Evolutionary conservation across 2,888 invertebrate genomes (phyloP), one percentile per base, ranked within the genome.

Genomic region (Argynnis bischoffii): DNA sequence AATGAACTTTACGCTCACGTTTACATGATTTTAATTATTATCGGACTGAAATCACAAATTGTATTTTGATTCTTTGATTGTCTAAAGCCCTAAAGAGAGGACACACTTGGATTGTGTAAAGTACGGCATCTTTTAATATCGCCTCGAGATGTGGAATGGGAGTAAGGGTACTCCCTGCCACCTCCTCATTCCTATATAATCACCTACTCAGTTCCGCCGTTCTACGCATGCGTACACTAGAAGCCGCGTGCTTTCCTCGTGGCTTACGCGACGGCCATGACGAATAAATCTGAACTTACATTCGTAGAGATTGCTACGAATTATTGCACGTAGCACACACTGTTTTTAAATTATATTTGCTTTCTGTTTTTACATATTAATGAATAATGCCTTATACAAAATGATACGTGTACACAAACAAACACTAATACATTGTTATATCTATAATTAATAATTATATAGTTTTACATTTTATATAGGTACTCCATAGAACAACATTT

Each of bases 241-340:
- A 72, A 18, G 76, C 86, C 83, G 84, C 90, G 87, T 91, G 89
- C 80, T 87, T 81, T 81, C 88, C 90, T 89, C 90, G 90, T 90
- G 88, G 79, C 75, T 69, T 74, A 70, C 74, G 72, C 67, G 67
- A 70, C 72, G 67, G 73, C 76, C 75, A 76, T 76, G 74, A 74
- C 75, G 71, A 72, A 74, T 73, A 72, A 71, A 72, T 68, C 67
- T 71, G 65, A 68, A 70, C 70, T 69, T 66, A 69, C 69, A 70
- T 71, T 69, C 69, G 67, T 73, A 64, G 64, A 67, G 59, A 56
- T 21, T 55, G 57, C 56, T 65, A 60, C 60, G 55, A 67, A 63
- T 60, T 61, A 61, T 55, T 16, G 35, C 54, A 14, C 53, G 53
- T 50, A 54, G 21, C 46, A 51, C 2, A 18, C 15, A 18, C 50